Percentiles rank a stretch among this genome's conserved stretches.
phyloP scores from a whole-genome alignment of 2,113 vertebrate species.

The Callithrix jacchus region DNA sequence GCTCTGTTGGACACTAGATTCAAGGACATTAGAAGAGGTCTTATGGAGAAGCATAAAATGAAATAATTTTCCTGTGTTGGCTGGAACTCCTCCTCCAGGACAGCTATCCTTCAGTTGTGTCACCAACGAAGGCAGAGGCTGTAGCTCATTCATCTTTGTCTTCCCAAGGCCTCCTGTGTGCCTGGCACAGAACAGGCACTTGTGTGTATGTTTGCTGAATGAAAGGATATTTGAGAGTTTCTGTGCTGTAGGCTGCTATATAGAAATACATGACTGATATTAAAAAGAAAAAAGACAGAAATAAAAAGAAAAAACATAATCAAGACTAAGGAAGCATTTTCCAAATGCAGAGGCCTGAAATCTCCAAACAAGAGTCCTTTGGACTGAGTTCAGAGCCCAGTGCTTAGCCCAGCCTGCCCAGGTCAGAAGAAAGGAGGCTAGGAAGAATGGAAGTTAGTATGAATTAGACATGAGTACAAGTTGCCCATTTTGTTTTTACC shows the following conservation, averaged over 20 bases:
- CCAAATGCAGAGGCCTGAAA: neutral
- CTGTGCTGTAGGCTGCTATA: neutral
- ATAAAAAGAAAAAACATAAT: neutral
- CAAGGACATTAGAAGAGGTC: neutral
- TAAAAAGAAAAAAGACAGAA: neutral
- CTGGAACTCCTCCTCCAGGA: neutral
- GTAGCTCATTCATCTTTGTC: conserved; percentile 64
- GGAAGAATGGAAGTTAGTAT: neutral
- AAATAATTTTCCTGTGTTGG: neutral
- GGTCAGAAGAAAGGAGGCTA: neutral
- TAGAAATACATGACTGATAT: neutral
- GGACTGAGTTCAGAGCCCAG: neutral
- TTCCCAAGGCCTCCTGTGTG: conserved; percentile 35
- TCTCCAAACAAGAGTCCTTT: neutral
- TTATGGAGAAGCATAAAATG: neutral
- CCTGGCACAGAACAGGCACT: conserved; percentile 46
- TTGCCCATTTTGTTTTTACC: neutral
- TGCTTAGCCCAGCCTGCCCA: neutral
- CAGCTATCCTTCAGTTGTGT: neutral
- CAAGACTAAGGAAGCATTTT: neutral
- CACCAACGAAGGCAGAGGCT: neutral
- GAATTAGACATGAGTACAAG: neutral
- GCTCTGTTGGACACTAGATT: neutral
- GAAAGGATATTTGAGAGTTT: conserved; percentile 28
- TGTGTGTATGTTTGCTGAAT: neutral